phyloP scores from a whole-genome alignment of 2,888 invertebrate species.

The Chironomus tentans region DNA sequence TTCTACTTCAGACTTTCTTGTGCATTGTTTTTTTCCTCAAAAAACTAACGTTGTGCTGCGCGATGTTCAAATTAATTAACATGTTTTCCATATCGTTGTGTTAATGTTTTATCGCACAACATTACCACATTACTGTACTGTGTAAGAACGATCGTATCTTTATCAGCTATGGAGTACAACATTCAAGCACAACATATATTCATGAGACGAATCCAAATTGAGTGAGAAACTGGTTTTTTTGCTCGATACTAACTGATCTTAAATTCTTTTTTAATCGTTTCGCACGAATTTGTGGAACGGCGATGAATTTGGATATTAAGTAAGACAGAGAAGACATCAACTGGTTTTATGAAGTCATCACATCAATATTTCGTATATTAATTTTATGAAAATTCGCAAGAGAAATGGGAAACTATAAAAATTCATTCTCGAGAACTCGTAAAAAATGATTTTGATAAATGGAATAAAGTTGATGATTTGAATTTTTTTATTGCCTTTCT shows the following conservation, averaged over 20 bases:
- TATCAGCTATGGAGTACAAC: not conserved
- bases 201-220: not conserved
- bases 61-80: constrained; percentile 8
- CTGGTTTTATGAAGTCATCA: too few relatives aligned
- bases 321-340: too few relatives aligned
- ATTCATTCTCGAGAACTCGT: too few relatives aligned
- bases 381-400: too few relatives aligned
- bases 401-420: too few relatives aligned
- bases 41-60: too few relatives aligned
- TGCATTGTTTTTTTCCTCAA: not conserved
- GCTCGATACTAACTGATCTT: constrained; percentile 2
- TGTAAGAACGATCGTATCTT: too few relatives aligned
- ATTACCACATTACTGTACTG: not conserved
- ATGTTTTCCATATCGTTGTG: not conserved
- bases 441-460: too few relatives aligned
- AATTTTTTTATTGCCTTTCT: too few relatives aligned
- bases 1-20: constrained; percentile 9
- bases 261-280: not conserved
- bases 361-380: too few relatives aligned
- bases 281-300: not conserved
- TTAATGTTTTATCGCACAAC: constrained; percentile 1
- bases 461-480: too few relatives aligned
- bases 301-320: not conserved
- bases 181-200: not conserved
- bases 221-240: constrained; percentile 7